Base-by-base conservation (phyloP, 2,797 vertebrate species). In the Cirrhinus mrigala region DNA sequence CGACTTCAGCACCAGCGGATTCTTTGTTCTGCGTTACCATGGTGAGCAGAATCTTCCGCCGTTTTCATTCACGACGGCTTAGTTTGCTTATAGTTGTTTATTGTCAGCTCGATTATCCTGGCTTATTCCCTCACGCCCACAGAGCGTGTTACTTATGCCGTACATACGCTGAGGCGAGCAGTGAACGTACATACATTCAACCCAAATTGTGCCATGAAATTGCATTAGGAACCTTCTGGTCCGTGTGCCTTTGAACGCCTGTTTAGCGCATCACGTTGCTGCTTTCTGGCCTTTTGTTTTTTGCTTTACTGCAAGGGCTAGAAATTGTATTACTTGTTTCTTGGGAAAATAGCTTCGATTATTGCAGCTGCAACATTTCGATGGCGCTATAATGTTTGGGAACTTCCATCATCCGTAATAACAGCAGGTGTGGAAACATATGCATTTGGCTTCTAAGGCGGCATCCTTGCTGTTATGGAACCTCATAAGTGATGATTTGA, bases 1-100 rank as follows among this genome's bases (percentile, higher is more conserved):
- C 70, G 98, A 99, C 92, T 99, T 99, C 94, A 99, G 98, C 92
- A 99, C 97, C 87, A 98, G 98, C 76, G 98, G 98, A 66, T 98
- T 99, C 94, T 99, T 99, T 91, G 96, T 97, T 75, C 96, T 99
- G 68, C 96, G 95, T 93, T 99, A 98, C 91, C 96, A 98, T 0
- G 97, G 98, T 99, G 94, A 92, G 87, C 64, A 6, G 7, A 52
- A 33, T 56, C 70, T 50, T 58, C 46, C 27, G 6, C 86, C 48
- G 9, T 64, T 60, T 20, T 79, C 69, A n/a, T 81, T 75, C 52
- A 54, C 18, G 6, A 40, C 6, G 22, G 27, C 62, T 37, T 33
- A 44, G 11, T 73, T 78, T 10, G 6, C 50, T 78, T 22, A 22
- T 27, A 33, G 54, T 87, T 48, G 64, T 22, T 54, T 68, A 73